These are phyloP conservation scores for Campoplex nolae DNA, from an alignment of 2,888 invertebrate species.

Conservation along the genomic window DNA sequence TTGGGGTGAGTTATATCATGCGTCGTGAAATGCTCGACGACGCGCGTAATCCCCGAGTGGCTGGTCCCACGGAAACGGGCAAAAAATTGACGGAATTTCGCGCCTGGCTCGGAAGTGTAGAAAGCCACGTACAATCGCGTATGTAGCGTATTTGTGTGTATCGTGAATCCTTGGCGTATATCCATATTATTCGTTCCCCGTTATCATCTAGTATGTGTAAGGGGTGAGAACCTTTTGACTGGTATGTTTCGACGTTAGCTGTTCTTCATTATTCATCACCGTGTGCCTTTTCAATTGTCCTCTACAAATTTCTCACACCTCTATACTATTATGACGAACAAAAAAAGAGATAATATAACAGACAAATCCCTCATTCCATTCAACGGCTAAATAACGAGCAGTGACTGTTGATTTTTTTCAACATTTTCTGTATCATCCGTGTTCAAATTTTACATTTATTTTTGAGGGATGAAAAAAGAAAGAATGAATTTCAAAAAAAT, in stretches of 20 bases:
- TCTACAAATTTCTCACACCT: conserved; percentile 21
- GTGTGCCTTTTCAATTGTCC: conserved; percentile 47
- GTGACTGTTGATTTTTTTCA: not conserved
- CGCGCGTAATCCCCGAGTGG: conserved; percentile 63
- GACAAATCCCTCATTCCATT: not conserved
- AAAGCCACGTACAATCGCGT: conserved; percentile 36
- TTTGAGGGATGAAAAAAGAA: not conserved
- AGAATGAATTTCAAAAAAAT: not conserved
- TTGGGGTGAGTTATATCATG: conserved; percentile 31
- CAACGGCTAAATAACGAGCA: not conserved
- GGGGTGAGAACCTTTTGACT: conserved; percentile 40
- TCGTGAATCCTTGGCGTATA: conserved; percentile 34
- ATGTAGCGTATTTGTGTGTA: not conserved
- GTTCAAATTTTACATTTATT: not conserved
- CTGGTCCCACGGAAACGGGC: conserved; percentile 52
- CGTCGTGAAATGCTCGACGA: conserved; percentile 57
- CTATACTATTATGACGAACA: not conserved
- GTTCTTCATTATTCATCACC: conserved; percentile 62
- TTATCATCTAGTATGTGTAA: conserved; percentile 40
- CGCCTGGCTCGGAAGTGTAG: conserved; percentile 46
- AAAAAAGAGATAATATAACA: not conserved
- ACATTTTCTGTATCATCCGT: not conserved
- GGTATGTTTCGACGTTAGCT: conserved; percentile 29
- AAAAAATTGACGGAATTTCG: conserved; percentile 54
- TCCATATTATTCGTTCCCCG: conserved; percentile 24